Base-by-base conservation (phyloP, 2,888 invertebrate genomes). In the Limnephilus marmoratus region DNA sequence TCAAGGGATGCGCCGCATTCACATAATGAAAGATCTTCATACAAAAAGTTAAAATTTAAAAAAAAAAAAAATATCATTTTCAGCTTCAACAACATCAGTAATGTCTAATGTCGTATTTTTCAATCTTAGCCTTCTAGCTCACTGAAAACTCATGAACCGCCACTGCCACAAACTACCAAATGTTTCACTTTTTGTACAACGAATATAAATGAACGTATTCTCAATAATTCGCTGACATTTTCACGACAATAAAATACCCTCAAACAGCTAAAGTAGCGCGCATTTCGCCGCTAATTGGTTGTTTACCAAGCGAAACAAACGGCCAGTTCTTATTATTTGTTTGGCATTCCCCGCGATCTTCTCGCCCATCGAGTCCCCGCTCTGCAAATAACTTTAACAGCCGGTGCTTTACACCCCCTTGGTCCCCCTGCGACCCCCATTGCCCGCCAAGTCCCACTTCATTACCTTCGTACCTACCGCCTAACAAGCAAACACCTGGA, bases 291-390 rank as follows among this genome's bases (percentile, higher is more conserved):
- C 83, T 83, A 83, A 83, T 83, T 83, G 83, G 34, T 83, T 83
- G 37, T 83, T 83, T 83, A 34, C 83, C 24, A 34, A 2, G 83
- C 83, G 37, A n/a, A 83, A 83, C n/a, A 83, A 83, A 83, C 37
- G 37, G 9, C 83, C 18, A 83, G 83, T 15, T 83, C 68, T 68
- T 68, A 68, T 83, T 37, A 18, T 83, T 83, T 34, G 83, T 83
- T 83, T 37, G 37, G 18, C 83, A 83, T 83, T 83, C 24, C 83
- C 83, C 83, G 83, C 83, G 83, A 83, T 83, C 37, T 83, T 83
- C 83, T 24, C 83, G 83, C 83, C 37, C 34, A 1, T 11, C 37
- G 3, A 37, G 68, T 24, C 68, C 68, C 68, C 68, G 24, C 37
- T 83, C 37, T 24, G 83, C 37, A 24, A 83, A 83, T 83, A 83